Conservation (phyloP, 2,797 vertebrate species). For the Mus caroli region DNA sequence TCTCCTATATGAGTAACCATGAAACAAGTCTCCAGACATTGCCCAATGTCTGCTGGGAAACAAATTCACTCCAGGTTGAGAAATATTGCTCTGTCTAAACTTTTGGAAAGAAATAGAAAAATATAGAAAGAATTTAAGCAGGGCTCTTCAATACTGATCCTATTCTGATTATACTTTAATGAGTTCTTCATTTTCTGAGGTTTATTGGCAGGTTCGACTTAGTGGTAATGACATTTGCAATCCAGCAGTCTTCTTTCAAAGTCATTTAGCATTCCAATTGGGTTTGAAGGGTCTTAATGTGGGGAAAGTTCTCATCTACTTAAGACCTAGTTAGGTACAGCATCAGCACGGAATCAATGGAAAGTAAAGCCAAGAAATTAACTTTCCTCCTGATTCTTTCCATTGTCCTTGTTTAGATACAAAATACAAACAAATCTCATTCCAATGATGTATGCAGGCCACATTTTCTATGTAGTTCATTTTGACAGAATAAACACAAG, state of each 20-base stretch:
- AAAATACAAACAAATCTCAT: constrained; percentile 34
- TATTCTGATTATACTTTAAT: constrained; percentile 19
- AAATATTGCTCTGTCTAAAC: constrained; percentile 7
- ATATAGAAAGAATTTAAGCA: neutral
- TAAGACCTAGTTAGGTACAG: neutral
- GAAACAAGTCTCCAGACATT: neutral
- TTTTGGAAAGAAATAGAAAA: neutral
- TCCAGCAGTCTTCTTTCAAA: constrained; percentile 54
- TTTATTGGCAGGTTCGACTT: constrained; percentile 44
- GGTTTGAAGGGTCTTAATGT: neutral
- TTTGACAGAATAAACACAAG: neutral
- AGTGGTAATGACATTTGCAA: neutral
- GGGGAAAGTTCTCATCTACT: neutral
- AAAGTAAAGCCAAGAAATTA: constrained; percentile 34
- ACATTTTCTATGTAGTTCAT: constrained; percentile 31
- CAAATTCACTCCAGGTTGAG: neutral
- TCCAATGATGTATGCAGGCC: neutral
- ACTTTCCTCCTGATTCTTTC: constrained; percentile 33
- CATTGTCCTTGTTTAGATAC: constrained; percentile 13
- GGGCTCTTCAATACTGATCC: neutral
- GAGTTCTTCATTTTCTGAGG: constrained; percentile 22
- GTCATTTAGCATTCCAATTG: constrained; percentile 34
- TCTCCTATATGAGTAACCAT: neutral
- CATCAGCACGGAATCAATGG: neutral
- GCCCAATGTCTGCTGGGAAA: neutral